These are phyloP conservation scores for Catharus fuscescens DNA, from an alignment of 2,113 vertebrate genomes.

Conservation along the genomic window DNA sequence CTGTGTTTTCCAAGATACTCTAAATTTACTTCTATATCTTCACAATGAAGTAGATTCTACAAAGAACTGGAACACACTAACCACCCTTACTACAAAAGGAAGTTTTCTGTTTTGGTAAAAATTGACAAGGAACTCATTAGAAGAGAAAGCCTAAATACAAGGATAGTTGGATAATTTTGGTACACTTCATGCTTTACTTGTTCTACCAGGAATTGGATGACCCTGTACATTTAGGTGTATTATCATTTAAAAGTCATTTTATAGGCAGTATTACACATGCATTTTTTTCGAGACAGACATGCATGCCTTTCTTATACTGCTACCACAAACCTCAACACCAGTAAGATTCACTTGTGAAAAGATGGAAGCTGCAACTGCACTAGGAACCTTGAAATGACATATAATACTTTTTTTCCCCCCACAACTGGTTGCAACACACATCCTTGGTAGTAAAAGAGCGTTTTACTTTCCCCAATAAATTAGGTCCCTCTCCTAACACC, in stretches of 20 bases:
- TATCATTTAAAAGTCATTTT: not conserved
- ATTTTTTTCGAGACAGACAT: not conserved
- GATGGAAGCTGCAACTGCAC: not conserved
- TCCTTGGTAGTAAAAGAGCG: not conserved
- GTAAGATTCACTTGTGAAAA: not conserved
- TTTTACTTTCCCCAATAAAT: not conserved
- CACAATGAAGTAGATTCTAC: not conserved
- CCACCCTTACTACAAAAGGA: not conserved
- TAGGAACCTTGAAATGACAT: not conserved
- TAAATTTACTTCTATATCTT: not conserved
- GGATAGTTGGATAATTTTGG: not conserved
- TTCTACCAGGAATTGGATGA: not conserved
- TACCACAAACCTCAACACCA: not conserved
- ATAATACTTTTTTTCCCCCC: not conserved
- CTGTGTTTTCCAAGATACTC: not conserved
- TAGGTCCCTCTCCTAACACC: rapidly evolving
- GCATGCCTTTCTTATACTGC: not conserved
- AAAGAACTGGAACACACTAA: not conserved
- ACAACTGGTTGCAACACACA: not conserved
- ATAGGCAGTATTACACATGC: not conserved
- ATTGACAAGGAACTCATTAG: not conserved
- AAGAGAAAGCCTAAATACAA: not conserved
- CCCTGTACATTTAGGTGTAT: not conserved
- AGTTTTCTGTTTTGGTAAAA: not conserved
- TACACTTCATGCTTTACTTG: not conserved